Percentiles rank a stretch among this genome's conserved stretches.
Evolutionary conservation across 2,888 invertebrate species (phyloP).

Genomic region (Sphaerophoria rueppellii): DNA sequence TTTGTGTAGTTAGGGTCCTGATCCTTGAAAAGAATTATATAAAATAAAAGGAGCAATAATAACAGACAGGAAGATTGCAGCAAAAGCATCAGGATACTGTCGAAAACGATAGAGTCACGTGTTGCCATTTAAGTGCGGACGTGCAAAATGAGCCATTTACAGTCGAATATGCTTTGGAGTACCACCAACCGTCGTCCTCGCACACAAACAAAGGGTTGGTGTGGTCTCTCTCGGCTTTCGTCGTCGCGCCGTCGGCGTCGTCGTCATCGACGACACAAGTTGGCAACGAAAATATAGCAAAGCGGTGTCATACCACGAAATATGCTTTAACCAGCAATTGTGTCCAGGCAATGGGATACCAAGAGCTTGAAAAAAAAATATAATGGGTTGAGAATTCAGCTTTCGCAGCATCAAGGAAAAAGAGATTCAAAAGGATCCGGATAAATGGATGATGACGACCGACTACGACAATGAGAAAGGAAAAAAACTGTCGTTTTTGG

Average conservation of each 20-base stretch:
- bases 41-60: conserved; percentile 75
- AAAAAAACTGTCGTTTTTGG: not conserved
- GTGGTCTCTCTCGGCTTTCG: not conserved
- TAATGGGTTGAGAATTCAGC: conserved; percentile 25
- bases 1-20: conserved; percentile 39
- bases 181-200: conserved; percentile 7
- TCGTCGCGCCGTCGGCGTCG: not conserved
- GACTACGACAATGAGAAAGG: not conserved
- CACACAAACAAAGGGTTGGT: conserved; percentile 59
- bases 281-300: conserved; percentile 63
- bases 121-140: conserved; percentile 81
- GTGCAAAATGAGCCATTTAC: conserved; percentile 79
- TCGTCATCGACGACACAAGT: conserved; percentile 22
- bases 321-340: conserved; percentile 71
- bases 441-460: conserved; percentile 35
- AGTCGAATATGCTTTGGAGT: conserved; percentile 60
- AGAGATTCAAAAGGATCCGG: conserved; percentile 51
- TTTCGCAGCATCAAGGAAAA: conserved; percentile 52
- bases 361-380: conserved; percentile 40
- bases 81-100: conserved; percentile 50
- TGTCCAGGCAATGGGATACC: conserved; percentile 52
- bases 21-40: conserved; percentile 71
- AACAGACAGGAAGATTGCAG: conserved; percentile 62
- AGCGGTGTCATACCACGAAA: conserved; percentile 71
- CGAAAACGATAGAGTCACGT: conserved; percentile 79